Evolutionary conservation across 2,888 invertebrate species (phyloP), one percentile per base, ranked within the genome.

Genomic region (Nomada ferruginata): DNA sequence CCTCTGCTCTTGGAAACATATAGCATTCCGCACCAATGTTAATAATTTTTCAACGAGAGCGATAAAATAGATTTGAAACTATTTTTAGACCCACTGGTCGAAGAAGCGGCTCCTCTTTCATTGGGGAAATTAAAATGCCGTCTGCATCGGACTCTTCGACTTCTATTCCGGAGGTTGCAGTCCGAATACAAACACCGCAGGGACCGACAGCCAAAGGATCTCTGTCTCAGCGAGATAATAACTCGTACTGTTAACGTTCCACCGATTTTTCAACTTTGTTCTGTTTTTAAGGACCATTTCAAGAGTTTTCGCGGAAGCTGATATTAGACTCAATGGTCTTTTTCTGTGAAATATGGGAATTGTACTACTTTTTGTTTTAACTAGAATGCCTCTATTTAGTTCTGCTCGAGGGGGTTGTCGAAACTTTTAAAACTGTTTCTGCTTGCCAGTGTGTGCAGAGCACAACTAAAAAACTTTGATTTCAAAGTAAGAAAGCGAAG

Each of bases 121-220:
- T 69, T 59, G 42, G 29, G 72, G 52, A 76, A 85, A 90, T 92
- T 90, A 86, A 89, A 90, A 92, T 92, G 89, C 91, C 64, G 69
- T 80, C 52, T 89, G 89, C 90, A 88, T 88, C 83, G 68, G 61
- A 77, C 79, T 86, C 88, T 87, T 87, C 86, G 88, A 61, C 75
- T 86, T 75, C 82, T 80, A 87, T 89, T 87, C 79, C 85, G 65
- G 71, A 76, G 68, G 79, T 73, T 88, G 87, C 86, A 87, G 78
- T 83, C 64, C 79, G 91, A 90, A 91, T 91, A 89, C 89, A 88
- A 82, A 86, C 72, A 7, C 36, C 36, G 36, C 7, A 36, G 36
- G 1, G 18, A 50, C 13, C 47, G 36, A 64, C 44, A 66, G 60
- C 10, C 29, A n/a, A n/a, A 71, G 69, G 36, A 53, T 64, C 52